Base-by-base conservation (phyloP, 2,888 invertebrate genomes). In the Phymatocera aterrima region DNA sequence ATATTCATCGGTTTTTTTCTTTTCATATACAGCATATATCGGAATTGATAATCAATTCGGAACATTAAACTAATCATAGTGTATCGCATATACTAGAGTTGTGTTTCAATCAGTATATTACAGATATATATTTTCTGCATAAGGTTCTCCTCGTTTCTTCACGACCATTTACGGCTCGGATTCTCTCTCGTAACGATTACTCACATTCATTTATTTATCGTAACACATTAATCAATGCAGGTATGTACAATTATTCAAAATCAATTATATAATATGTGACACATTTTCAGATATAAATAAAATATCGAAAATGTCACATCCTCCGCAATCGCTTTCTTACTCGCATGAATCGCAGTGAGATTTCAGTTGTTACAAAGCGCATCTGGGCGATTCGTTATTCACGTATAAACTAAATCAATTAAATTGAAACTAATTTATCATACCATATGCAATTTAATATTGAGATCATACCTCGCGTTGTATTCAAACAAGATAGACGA, bases 161-260 rank as follows among this genome's bases (percentile, higher is more conserved):
- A 51, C 51, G n/a, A 18, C 72, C 72, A 43, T 72, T 72, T 72
- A 72, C 18, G 72, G 72, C 34, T 1, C 18, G 28, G 48, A 70
- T 51, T 15, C 51, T 48, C 48, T 51, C 51, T 72, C 72, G 72
- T 72, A 72, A 72, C 51, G 72, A 51, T 72, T 72, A 51, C 72
- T 72, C 72, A 72, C 21, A 37, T 34, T 64, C 37, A 64, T 72
- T 72, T 48, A 72, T 72, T n/a, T 72, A 46, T 68, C 24, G 21
- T 68, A 68, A 43, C 46, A 68, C 12, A 68, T 15, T 68, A 28
- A 68, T 68, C 21, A 12, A 46, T 46, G 6, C n/a, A 54, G 1
- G 24, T 65, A 0, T 31, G 40, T 37, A 21, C 18, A 21, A 21
- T 18, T 65, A 51, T 51, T n/a, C n/a, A n/a, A n/a, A n/a, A n/a